Base-by-base conservation (phyloP, 2,888 invertebrate species). In the Ormyrus rosae region DNA sequence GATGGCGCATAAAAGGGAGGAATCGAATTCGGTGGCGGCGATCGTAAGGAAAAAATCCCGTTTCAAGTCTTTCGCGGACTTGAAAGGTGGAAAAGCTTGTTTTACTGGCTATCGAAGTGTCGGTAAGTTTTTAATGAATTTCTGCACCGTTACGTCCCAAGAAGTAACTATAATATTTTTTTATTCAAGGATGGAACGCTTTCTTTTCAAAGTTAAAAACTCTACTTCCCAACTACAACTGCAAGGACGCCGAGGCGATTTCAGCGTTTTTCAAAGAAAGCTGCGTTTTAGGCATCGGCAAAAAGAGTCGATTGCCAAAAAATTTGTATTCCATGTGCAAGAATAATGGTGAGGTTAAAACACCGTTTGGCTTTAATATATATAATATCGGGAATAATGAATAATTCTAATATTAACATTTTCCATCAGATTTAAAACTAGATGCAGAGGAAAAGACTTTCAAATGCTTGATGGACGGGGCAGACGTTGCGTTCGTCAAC, bases 401-500 rank as follows among this genome's bases (percentile, higher is more conserved):
- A 10, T 68, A 6, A 11, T 34, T 68, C 9, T 4, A 9, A 68
- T 45, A 53, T 55, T 7, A 60, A 60, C 9, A 19, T 34, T 60
- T n/a, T 34, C 9, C 58, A 6, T 13, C 6, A 58, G 19, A 64
- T 13, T n/a, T 7, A 78, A 65, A 55, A 13, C 10, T 50, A 48
- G 11, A 73, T 3, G 51, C 69, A 10, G 80, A 76, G n/a, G 76
- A 80, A 50, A 61, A 50, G 11, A 61, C 86, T 2, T 84, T 88
- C 55, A 78, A 93, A 74, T 95, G 96, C 83, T 89, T 97, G 9
- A 91, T 93, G 1, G 93, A 94, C 82, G 94, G 93, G 0, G 95
- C 93, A 5, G 96, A 97, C 85, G 96, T 97, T 0, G 96, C 96
- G 0, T 96, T 97, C 85, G 91, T 97, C 1, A 94, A 94, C 84